A percentile compares a stretch with the other conserved stretches of the same genome.
phyloP scores from a whole-genome alignment of 2,113 vertebrate genomes.

The Verasper variegatus region DNA sequence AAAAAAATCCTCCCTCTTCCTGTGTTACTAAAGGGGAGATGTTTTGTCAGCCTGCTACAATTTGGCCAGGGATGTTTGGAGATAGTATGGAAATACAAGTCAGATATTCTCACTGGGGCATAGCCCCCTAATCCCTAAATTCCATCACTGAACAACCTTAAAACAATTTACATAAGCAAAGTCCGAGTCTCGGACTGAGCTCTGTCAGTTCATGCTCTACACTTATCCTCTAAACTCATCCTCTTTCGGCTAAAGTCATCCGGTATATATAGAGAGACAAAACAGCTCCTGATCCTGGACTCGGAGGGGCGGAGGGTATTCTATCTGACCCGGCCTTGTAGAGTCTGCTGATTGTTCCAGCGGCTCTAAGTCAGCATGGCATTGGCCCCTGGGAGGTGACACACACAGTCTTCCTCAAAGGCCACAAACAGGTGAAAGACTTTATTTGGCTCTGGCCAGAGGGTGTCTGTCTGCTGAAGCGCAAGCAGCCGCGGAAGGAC shows the following conservation, averaged over 20 bases:
- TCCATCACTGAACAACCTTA: slow-evolving; percentile 30
- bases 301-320: slow-evolving; percentile 40
- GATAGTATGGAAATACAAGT: slow-evolving; percentile 19
- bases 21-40: background rate
- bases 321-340: slow-evolving; percentile 65
- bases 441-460: slow-evolving; percentile 74
- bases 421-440: slow-evolving; percentile 80
- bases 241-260: slow-evolving; percentile 40
- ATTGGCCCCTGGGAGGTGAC: slow-evolving; percentile 72
- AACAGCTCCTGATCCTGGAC: slow-evolving; percentile 49
- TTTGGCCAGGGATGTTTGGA: slow-evolving; percentile 1
- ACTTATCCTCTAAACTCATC: slow-evolving; percentile 46
- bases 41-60: background rate
- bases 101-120: slow-evolving; percentile 21
- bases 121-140: slow-evolving; percentile 30
- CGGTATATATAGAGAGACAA: slow-evolving; percentile 44
- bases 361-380: slow-evolving; percentile 70
- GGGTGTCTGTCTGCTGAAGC: slow-evolving; percentile 64
- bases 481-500: slow-evolving; percentile 37
- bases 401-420: slow-evolving; percentile 73
- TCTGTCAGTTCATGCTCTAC: slow-evolving; percentile 28
- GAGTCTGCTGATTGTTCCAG: slow-evolving; percentile 67
- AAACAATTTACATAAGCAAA: slow-evolving; percentile 46
- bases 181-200: slow-evolving; percentile 32
- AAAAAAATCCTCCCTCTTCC: background rate